A percentile compares a stretch with the other conserved stretches of the same genome.
Evolutionary conservation across 2,113 vertebrate genomes (phyloP).

Genomic region (rabbit (Oryctolagus cuniculus)): DNA sequence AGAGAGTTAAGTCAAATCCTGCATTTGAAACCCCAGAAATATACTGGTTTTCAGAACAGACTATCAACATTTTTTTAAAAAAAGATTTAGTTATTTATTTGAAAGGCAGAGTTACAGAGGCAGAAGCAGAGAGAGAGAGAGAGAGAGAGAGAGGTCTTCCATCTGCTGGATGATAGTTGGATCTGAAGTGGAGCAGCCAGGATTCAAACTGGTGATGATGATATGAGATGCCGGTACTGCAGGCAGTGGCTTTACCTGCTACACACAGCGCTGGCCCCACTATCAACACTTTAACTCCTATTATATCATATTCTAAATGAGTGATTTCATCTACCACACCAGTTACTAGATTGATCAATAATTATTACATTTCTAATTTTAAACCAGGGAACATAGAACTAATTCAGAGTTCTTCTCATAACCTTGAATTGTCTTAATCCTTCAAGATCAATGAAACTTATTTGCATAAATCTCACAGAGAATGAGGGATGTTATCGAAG

Average conservation of each 20-base stretch:
- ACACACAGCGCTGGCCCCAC: too few species aligned
- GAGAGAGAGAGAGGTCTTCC: too few species aligned
- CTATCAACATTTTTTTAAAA: too few species aligned
- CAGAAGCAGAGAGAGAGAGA: too few species aligned
- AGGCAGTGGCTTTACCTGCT: too few species aligned
- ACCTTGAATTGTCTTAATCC: neutral
- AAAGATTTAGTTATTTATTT: too few species aligned
- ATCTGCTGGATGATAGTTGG: too few species aligned
- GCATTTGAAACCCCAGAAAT: neutral
- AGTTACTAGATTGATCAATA: neutral
- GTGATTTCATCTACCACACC: neutral
- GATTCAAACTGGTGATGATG: too few species aligned
- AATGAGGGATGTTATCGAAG: neutral
- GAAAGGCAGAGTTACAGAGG: too few species aligned
- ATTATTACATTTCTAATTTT: conserved; percentile 21
- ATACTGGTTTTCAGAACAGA: neutral
- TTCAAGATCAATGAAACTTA: neutral
- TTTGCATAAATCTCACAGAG: neutral
- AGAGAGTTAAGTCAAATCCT: neutral
- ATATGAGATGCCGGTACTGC: too few species aligned
- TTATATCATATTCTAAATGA: neutral
- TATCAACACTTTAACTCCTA: neutral
- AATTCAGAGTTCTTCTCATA: neutral
- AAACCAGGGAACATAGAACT: neutral
- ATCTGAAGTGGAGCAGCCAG: too few species aligned